phyloP scores from a whole-genome alignment of 2,113 vertebrate species.

The Phodopus roborovskii region DNA sequence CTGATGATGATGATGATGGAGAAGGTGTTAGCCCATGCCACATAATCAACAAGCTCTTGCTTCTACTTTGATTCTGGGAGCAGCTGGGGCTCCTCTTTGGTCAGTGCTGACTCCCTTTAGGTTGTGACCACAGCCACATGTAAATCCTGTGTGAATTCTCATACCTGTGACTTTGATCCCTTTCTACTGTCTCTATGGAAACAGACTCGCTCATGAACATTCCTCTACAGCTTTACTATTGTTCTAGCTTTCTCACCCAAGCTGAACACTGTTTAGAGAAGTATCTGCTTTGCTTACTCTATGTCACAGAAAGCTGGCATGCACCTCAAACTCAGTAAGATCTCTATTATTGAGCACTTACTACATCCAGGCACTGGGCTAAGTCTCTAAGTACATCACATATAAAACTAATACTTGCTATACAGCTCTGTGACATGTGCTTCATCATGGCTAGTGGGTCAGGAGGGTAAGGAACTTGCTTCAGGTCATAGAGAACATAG shows the following conservation, averaged over 20 bases:
- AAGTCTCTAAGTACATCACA: not conserved
- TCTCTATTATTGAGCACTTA: not conserved
- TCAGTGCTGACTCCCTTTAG: not conserved
- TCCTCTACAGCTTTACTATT: too few species aligned
- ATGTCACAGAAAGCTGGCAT: not conserved
- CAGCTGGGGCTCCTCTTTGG: too few species aligned
- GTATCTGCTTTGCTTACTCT: not conserved
- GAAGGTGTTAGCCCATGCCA: not conserved
- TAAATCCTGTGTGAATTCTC: too few species aligned
- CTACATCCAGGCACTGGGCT: not conserved
- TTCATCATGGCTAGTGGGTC: not conserved
- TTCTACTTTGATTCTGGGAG: not conserved
- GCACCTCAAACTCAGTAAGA: not conserved
- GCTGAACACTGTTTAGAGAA: not conserved
- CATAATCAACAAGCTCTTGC: not conserved
- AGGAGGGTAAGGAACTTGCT: not conserved
- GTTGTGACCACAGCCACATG: not conserved
- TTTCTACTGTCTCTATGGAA: not conserved
- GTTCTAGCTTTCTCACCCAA: not conserved
- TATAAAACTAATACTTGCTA: not conserved
- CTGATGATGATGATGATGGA: not conserved
- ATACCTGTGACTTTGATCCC: not conserved
- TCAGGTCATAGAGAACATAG: not conserved
- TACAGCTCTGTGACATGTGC: not conserved
- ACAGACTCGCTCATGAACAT: not conserved